Evolutionary conservation across 2,888 invertebrate genomes (phyloP).

Genomic region (Cyclophora albipunctata): DNA sequence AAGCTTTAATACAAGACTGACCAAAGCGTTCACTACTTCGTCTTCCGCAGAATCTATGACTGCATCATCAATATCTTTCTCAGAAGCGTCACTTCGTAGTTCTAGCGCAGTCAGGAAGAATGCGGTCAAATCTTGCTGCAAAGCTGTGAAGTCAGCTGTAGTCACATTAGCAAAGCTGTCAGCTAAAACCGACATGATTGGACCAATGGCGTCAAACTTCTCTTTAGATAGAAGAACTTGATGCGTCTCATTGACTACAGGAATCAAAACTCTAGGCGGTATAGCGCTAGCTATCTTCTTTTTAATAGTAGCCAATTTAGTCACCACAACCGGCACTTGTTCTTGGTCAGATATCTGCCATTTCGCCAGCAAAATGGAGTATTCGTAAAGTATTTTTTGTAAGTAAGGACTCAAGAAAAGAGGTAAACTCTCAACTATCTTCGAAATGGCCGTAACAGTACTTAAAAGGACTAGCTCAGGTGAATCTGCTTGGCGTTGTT

Average conservation of each 20-base stretch:
- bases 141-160: conserved; percentile 77
- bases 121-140: conserved; percentile 80
- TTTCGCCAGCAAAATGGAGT: conserved; percentile 75
- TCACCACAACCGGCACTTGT: conserved; percentile 69
- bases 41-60: conserved; percentile 80
- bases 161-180: conserved; percentile 81
- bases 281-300: conserved; percentile 81
- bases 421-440: conserved; percentile 87
- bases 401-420: conserved; percentile 91
- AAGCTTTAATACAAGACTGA: conserved; percentile 87
- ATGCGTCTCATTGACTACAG: conserved; percentile 81
- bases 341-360: conserved; percentile 67
- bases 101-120: conserved; percentile 85
- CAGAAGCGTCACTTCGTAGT: conserved; percentile 75
- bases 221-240: conserved; percentile 74
- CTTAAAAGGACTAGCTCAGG: conserved; percentile 81
- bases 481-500: conserved; percentile 74
- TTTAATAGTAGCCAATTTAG: conserved; percentile 77
- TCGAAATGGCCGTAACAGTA: conserved; percentile 85
- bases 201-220: conserved; percentile 77
- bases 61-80: conserved; percentile 38
- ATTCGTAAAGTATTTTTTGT: conserved; percentile 79
- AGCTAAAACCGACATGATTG: conserved; percentile 84
- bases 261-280: conserved; percentile 84
- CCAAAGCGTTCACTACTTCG: conserved; percentile 84